Evolutionary conservation across 2,888 invertebrate species (phyloP), one percentile per base, ranked within the genome.

Genomic region (Cotesia congregata): DNA sequence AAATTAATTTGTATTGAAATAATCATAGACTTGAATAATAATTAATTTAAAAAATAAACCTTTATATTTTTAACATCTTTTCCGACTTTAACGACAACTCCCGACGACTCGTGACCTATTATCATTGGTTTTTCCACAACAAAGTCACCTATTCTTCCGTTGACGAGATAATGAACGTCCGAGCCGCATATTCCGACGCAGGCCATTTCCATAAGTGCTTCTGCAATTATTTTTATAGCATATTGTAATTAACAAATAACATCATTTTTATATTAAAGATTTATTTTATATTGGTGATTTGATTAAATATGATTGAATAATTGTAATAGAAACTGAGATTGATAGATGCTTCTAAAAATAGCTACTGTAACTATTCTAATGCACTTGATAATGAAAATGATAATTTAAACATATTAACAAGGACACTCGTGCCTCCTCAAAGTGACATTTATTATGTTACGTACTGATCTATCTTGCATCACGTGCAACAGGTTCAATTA

Each of bases 181-280:
- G 95, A 95, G 0, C 98, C 98, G 88, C 98, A 99, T 85, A 99
- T 98, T n/a, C 98, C 98, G 67, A 98, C 97, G 81, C 94, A 94
- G 86, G 94, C 95, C 95, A 98, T 97, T 82, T 93, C 93, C 17
- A 98, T 88, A 4, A 97, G 93, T 0, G 96, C 97, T 92, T 98
- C 97, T 96, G 90, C 1, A 88, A 88, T 67, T 69, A 70, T 39
- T 50, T 50, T 50, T 3, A 50, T 50, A 7, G 7, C 12, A 50
- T 50, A 1, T n/a, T n/a, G n/a, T 12, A 40, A 39, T 61, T 17
- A 15, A 15, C 7, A 12, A 12, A 12, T 9, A 67, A 17, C 65
- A 5, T 12, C 62, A 50, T 50, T 38, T 38, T 15, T 30, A 9
- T 30, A 40, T n/a, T 20, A 65, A 38, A 9, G 61, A 67, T 30